A percentile compares a stretch with the other conserved stretches of the same genome.
Conservation (phyloP, 2,797 vertebrate species). For the Gadopsis marmoratus region DNA sequence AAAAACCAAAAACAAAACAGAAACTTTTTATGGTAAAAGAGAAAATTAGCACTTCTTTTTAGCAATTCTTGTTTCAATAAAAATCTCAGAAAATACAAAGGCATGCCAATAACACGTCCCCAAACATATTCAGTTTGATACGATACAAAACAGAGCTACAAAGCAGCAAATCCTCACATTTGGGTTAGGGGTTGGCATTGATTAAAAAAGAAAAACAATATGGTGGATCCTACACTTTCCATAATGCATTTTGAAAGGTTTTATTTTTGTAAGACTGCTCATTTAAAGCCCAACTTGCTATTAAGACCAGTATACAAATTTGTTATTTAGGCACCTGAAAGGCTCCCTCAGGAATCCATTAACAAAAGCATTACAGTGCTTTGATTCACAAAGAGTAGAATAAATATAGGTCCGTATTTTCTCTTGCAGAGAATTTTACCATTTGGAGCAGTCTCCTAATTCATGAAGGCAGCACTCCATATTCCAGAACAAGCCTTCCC, state of each 20-base stretch:
- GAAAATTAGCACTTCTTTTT: too few relatives aligned
- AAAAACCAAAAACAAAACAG: neutral
- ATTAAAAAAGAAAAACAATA: neutral
- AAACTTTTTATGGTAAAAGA: neutral
- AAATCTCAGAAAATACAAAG: neutral
- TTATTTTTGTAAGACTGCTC: too few relatives aligned
- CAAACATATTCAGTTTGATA: neutral
- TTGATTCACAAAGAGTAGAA: neutral
- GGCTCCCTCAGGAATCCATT: neutral
- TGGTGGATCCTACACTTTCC: neutral
- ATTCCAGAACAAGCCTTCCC: neutral
- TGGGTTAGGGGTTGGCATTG: neutral
- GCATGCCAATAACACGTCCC: neutral
- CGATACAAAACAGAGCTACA: neutral
- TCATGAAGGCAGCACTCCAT: neutral
- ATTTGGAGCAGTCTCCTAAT: neutral
- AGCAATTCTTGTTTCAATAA: neutral
- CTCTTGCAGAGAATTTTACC: neutral
- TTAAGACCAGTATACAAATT: neutral
- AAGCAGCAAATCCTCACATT: neutral
- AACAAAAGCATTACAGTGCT: neutral
- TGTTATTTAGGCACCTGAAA: neutral
- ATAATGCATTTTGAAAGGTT: too few relatives aligned
- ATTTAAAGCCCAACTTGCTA: neutral
- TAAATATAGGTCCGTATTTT: conserved; percentile 15